Evolutionary conservation across 92 coral and sea anemone genomes (phyloP).

Genomic region (Heteractis magnifica): DNA sequence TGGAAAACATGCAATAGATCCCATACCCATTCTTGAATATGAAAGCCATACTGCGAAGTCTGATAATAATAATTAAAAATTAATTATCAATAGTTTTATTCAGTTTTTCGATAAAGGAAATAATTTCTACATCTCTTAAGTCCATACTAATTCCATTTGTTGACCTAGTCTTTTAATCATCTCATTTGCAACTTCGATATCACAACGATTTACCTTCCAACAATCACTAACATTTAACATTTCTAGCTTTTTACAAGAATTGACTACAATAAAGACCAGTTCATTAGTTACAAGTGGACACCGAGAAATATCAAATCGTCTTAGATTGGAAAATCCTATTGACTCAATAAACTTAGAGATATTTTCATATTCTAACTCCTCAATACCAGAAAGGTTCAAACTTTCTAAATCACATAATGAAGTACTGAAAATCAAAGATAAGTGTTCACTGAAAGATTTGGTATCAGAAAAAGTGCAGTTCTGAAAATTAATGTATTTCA

Average conservation of each 20-base stretch:
- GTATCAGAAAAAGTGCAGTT: conserved; percentile 41
- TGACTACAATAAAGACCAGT: conserved; percentile 23
- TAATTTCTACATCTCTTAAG: not conserved
- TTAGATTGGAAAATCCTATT: conserved; percentile 23
- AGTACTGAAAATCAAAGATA: conserved; percentile 39
- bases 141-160: conserved; percentile 32
- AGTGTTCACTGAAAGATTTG: conserved; percentile 51
- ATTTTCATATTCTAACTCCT: conserved; percentile 40
- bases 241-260: conserved; percentile 41
- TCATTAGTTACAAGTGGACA: conserved; percentile 55
- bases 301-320: conserved; percentile 51
- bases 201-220: conserved; percentile 47
- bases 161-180: conserved; percentile 20
- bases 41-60: too few relatives aligned
- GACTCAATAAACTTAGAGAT: conserved; percentile 33
- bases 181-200: conserved; percentile 46
- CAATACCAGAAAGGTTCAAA: conserved; percentile 50
- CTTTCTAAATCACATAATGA: conserved; percentile 33
- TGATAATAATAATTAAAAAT: too few relatives aligned
- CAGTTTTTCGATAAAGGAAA: not conserved
- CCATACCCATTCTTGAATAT: too few relatives aligned
- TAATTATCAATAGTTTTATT: not conserved
- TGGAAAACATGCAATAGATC: too few relatives aligned
- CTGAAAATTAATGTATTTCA: conserved; percentile 51
- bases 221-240: conserved; percentile 55